Percentiles rank a stretch among this genome's conserved stretches.
Evolutionary conservation across 2,797 vertebrate genomes (phyloP).

Genomic region (Sebastiscus tertius): DNA sequence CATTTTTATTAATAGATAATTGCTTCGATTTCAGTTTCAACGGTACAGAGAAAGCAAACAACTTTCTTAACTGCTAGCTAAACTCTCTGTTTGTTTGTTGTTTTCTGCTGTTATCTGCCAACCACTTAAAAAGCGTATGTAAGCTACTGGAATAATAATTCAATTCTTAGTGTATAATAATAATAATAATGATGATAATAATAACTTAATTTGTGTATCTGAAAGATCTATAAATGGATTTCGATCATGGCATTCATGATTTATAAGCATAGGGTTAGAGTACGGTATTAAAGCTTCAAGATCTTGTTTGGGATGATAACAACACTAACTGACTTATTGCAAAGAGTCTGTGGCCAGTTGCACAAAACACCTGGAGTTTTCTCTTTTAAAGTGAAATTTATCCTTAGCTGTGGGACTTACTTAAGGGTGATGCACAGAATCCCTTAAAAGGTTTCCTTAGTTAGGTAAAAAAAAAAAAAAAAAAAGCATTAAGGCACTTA

Average conservation of each 20-base stretch:
- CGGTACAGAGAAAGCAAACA: background rate
- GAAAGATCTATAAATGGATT: background rate
- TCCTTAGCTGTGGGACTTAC: too few relatives aligned
- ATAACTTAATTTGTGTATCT: background rate
- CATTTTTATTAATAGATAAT: background rate
- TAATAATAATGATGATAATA: too few relatives aligned
- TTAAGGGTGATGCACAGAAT: too few relatives aligned
- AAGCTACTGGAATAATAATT: background rate
- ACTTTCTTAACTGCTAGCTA: background rate
- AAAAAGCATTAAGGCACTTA: too few relatives aligned
- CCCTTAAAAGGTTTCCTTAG: too few relatives aligned
- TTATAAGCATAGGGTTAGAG: background rate
- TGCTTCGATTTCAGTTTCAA: rapidly evolving
- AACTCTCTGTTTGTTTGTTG: background rate
- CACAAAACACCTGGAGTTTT: too few relatives aligned
- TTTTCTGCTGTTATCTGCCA: background rate
- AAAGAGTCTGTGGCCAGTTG: background rate
- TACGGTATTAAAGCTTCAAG: background rate
- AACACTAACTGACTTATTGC: background rate
- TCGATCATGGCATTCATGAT: background rate
- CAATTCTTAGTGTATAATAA: rapidly evolving
- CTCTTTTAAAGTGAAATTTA: too few relatives aligned
- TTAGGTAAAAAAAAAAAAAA: too few relatives aligned
- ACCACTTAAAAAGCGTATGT: rapidly evolving
- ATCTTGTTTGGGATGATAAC: background rate